phyloP scores from a whole-genome alignment of 2,113 vertebrate species.

The Brachyistius frenatus region DNA sequence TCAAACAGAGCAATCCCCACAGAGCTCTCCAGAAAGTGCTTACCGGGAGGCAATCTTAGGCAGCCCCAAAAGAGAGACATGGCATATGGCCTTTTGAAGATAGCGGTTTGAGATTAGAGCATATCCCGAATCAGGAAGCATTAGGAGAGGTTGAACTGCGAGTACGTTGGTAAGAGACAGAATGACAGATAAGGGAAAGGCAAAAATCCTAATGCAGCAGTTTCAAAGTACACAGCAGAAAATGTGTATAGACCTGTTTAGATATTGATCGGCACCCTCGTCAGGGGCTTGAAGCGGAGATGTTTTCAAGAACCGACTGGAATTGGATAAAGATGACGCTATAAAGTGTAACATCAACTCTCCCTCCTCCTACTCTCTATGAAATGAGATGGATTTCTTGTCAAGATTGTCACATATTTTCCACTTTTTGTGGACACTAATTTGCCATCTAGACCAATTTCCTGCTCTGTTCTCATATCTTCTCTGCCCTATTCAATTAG shows the following conservation, averaged over 20 bases:
- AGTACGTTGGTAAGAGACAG: conserved; percentile 41
- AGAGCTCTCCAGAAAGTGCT: conserved; percentile 76
- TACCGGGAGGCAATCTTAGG: conserved; percentile 73
- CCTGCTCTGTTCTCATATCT: conserved; percentile 19
- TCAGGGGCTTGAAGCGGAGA: conserved; percentile 23
- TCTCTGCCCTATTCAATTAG: conserved; percentile 6
- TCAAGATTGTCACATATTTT: conserved; percentile 35
- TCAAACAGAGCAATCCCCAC: conserved; percentile 75
- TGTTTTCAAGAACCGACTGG: conserved; percentile 29
- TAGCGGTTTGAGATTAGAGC: conserved; percentile 75
- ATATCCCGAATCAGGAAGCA: conserved; percentile 55
- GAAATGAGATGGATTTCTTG: conserved; percentile 35
- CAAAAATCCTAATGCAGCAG: conserved; percentile 47
- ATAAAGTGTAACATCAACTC: conserved; percentile 21
- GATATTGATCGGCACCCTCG: conserved; percentile 49
- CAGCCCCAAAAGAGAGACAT: conserved; percentile 61
- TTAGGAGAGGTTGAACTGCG: conserved; percentile 44
- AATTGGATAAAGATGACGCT: conserved; percentile 46
- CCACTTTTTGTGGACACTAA: conserved; percentile 21
- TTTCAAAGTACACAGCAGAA: conserved; percentile 53
- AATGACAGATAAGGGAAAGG: conserved; percentile 52
- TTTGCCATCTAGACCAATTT: conserved; percentile 49
- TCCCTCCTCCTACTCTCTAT: not conserved
- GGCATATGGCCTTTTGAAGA: conserved; percentile 81
- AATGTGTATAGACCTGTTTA: conserved; percentile 30